These are phyloP conservation scores for Astyanax mexicanus DNA, from an alignment of 2,797 vertebrate genomes.

Conservation along the genomic window DNA sequence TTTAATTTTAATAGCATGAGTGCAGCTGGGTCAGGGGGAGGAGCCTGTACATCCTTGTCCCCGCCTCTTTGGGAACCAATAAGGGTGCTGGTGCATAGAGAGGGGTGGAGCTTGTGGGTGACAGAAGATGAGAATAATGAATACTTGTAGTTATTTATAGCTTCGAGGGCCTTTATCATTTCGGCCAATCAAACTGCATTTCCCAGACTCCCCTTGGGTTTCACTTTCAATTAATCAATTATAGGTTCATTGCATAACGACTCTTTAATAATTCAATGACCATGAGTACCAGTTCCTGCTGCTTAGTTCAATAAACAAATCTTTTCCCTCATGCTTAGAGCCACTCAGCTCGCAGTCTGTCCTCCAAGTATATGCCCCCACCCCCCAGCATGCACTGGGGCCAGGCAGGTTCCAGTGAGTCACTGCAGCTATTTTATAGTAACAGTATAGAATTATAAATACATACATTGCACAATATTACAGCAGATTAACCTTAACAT, in stretches of 20 bases:
- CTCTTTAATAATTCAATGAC: not conserved
- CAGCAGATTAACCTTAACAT: constrained; percentile 4
- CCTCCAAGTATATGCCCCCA: too few species aligned
- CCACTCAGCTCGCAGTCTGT: too few species aligned
- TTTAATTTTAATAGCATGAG: constrained; percentile 18
- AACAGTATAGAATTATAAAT: not conserved
- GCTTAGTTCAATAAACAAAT: not conserved
- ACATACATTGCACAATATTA: not conserved
- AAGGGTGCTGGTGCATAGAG: not conserved
- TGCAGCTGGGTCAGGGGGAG: not conserved
- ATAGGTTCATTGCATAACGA: constrained; percentile 30
- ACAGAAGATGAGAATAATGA: constrained; percentile 36
- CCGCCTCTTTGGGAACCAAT: not conserved
- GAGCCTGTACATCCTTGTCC: not conserved
- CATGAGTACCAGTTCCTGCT: not conserved
- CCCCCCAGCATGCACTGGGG: not conserved
- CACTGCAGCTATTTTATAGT: not conserved
- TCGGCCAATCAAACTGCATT: constrained; percentile 17
- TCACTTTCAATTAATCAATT: constrained; percentile 39
- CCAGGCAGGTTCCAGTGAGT: too few species aligned
- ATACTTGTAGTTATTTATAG: constrained; percentile 33
- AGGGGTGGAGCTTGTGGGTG: not conserved
- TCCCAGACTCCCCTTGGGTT: constrained; percentile 15
- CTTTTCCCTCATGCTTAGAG: too few species aligned
- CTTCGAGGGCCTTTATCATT: constrained; percentile 25